phyloP scores from a whole-genome alignment of 92 coral and sea anemone species.

The Bergia sp. region DNA sequence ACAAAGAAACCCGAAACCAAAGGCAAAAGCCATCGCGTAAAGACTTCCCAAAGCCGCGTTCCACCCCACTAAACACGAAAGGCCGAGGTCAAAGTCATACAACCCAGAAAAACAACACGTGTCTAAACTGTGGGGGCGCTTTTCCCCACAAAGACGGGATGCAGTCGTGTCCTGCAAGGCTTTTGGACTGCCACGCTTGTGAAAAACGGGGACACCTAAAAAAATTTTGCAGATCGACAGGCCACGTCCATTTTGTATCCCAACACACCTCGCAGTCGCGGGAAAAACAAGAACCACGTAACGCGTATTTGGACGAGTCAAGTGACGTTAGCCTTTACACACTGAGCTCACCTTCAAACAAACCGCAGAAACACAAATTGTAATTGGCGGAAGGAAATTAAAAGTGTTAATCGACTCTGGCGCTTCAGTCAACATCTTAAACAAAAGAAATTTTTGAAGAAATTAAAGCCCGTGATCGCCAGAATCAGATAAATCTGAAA shows the following conservation, averaged over 20 bases:
- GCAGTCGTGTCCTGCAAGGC: not conserved
- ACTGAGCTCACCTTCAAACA: slow-evolving; percentile 1
- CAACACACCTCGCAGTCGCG: not conserved
- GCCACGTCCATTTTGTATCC: too few species aligned
- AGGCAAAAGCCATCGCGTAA: too few species aligned
- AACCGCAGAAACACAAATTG: slow-evolving; percentile 39
- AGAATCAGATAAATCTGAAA: not conserved
- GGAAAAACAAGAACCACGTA: not conserved
- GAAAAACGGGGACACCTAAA: slow-evolving; percentile 40
- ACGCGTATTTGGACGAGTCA: slow-evolving; percentile 25
- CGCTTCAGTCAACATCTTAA: slow-evolving; percentile 57
- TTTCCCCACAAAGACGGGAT: slow-evolving; percentile 51
- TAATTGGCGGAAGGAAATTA: slow-evolving; percentile 34
- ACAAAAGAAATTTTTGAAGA: slow-evolving; percentile 1
- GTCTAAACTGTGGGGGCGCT: slow-evolving; percentile 49
- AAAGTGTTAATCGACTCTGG: slow-evolving; percentile 55
- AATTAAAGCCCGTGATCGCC: slow-evolving; percentile 11
- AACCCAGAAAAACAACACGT: not conserved
- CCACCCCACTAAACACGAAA: too few species aligned
- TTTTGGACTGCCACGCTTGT: slow-evolving; percentile 27
- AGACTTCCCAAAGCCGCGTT: too few species aligned
- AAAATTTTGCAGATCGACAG: slow-evolving; percentile 10
- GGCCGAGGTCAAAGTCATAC: too few species aligned
- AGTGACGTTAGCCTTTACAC: slow-evolving; percentile 49
- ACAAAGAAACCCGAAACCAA: too few species aligned